Evolutionary conservation across 2,797 vertebrate genomes (phyloP), one percentile per base, ranked within the genome.

Genomic region (Bucorvus abyssinicus): DNA sequence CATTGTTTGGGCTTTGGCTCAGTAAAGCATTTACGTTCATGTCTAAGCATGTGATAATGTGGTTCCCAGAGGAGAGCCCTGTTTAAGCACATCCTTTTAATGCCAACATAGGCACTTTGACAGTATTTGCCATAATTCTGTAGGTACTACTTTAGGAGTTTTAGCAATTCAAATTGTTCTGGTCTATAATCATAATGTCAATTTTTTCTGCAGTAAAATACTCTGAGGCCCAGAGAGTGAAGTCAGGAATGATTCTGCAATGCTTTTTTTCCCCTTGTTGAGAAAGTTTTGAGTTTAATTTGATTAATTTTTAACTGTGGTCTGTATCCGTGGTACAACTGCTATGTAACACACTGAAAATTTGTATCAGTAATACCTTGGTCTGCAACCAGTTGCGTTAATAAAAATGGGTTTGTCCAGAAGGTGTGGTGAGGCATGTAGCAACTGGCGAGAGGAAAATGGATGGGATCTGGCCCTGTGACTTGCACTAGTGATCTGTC

Each of bases 121-220:
- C 94, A 71, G 87, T 70, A 90, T 82, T 92, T 70, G 56, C 53
- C 92, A 56, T 93, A 80, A 64, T 79, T 88, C 84, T 86, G 29
- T 60, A 59, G 40, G 52, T 73, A 73, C 94, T 89, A 95, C 85
- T 81, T 13, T 73, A 92, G 73, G 79, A 83, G 56, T 87, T 89
- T 91, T 93, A 96, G 79, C 56, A 81, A 88, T 64, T 85, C 45
- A 96, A 93, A 47, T 93, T 93, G 49, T 93, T 95, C 93, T 89
- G 57, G 34, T 95, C 70, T 84, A 53, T 95, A 88, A 90, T 65
- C 3, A 34, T 83, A 93, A 53, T 65, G 67, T 90, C 87, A n/a
- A 68, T 92, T 93, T 93, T 83, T 75, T 73, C 87, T 67, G 49
- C 80, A 49, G 88, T 75, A 27, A 91, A 94, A 80, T 82, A 57